phyloP scores from a whole-genome alignment of 1,140 invertebrate genomes.

The Chironomus tepperi region DNA sequence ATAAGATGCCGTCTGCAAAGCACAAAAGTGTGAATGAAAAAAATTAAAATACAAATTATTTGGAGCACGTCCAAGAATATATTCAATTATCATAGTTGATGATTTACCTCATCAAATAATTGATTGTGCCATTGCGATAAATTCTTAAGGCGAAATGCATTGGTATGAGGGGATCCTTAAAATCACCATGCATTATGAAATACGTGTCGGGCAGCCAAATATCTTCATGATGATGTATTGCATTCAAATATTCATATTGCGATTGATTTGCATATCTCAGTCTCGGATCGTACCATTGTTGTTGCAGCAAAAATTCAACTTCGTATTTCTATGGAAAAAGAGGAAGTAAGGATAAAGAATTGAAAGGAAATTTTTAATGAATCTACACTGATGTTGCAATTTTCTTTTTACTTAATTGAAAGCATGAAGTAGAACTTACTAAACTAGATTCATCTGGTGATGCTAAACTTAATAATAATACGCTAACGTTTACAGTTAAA shows the following conservation, averaged over 20 bases:
- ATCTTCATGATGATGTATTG: slow-evolving; percentile 79
- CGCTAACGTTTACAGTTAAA: slow-evolving; percentile 84
- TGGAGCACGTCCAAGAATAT: neutral
- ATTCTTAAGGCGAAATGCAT: slow-evolving; percentile 84
- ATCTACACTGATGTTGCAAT: neutral
- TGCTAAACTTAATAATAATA: slow-evolving; percentile 81
- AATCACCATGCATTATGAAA: slow-evolving; percentile 92
- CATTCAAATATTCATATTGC: slow-evolving; percentile 77
- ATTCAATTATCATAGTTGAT: no score
- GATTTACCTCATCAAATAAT: slow-evolving; percentile 77
- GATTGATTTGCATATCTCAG: slow-evolving; percentile 76
- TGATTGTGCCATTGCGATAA: slow-evolving; percentile 83
- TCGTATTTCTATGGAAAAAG: slow-evolving; percentile 75
- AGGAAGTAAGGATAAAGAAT: neutral
- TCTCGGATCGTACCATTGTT: slow-evolving; percentile 83
- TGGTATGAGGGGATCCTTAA: slow-evolving; percentile 83
- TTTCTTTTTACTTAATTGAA: neutral
- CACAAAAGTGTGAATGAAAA: neutral
- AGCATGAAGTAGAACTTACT: slow-evolving; percentile 52
- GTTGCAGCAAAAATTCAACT: slow-evolving; percentile 83
- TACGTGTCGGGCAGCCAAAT: slow-evolving; percentile 90
- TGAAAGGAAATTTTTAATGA: neutral
- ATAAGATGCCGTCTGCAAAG: slow-evolving; percentile 75
- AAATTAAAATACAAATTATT: slow-evolving; percentile 24
- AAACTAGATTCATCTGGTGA: slow-evolving; percentile 91